Percentiles rank a stretch among this genome's conserved stretches.
Conservation (phyloP, 1,140 invertebrate species). For the Eupristina koningsbergeri region DNA sequence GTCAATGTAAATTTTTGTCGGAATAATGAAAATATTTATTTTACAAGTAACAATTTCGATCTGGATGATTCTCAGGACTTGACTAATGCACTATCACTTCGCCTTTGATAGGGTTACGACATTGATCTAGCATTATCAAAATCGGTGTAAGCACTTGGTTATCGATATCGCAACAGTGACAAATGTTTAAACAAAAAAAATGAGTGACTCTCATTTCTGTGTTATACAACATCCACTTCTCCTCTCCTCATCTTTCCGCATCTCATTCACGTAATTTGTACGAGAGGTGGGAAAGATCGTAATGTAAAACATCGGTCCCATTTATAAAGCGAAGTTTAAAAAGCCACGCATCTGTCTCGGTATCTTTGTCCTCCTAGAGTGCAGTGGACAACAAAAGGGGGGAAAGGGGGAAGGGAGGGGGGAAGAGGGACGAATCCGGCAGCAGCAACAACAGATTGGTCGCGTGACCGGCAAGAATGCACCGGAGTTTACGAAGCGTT, state of each 20-base stretch:
- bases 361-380: neutral
- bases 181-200: too few species aligned
- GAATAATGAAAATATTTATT: neutral
- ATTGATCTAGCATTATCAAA: too few species aligned
- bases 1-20: neutral
- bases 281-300: neutral
- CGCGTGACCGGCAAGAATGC: slow-evolving; percentile 27
- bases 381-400: neutral
- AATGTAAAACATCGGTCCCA: neutral
- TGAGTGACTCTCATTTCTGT: neutral
- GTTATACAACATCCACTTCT: neutral
- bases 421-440: neutral
- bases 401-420: neutral
- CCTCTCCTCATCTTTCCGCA: neutral
- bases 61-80: neutral
- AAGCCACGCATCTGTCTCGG: slow-evolving; percentile 16
- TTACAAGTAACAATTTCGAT: neutral
- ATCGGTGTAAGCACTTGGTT: too few species aligned
- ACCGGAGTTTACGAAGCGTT: slow-evolving; percentile 18
- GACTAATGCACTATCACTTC: too few species aligned
- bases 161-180: too few species aligned
- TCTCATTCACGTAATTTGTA: slow-evolving; percentile 12
- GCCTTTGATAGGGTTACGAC: too few species aligned
- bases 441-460: neutral
- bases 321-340: neutral